Evolutionary conservation across 2,797 vertebrate genomes (phyloP).

Genomic region (Liparis tanakae): DNA sequence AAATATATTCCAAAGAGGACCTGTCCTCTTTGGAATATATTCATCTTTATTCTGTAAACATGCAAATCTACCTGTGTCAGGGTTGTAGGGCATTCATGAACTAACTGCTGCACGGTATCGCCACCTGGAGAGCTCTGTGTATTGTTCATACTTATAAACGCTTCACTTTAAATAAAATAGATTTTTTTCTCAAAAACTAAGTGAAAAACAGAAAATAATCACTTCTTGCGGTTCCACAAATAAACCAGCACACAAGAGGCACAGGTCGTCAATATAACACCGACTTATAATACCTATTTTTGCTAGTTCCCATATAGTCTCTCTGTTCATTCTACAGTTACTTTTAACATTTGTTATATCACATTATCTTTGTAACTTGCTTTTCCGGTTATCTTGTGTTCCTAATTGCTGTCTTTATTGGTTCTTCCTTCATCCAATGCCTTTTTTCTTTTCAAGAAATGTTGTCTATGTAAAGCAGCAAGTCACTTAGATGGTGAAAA

Average conservation of each 20-base stretch:
- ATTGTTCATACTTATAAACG: constrained; percentile 6
- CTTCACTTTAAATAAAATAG: background rate
- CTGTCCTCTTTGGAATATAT: constrained; percentile 3
- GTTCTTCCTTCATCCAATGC: background rate
- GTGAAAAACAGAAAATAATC: background rate
- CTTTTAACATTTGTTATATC: background rate
- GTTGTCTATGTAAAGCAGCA: background rate
- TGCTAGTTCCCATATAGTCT: background rate
- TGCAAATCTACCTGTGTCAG: background rate
- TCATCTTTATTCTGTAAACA: constrained; percentile 60
- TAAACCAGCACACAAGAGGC: background rate
- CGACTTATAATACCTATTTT: background rate
- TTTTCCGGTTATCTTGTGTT: background rate
- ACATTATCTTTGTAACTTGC: background rate
- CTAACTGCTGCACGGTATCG: constrained; percentile 10
- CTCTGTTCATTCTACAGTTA: background rate
- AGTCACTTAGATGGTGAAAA: constrained; percentile 3
- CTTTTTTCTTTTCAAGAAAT: background rate
- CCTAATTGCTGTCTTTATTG: background rate
- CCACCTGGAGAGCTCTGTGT: constrained; percentile 34
- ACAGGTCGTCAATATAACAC: background rate
- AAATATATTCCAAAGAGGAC: background rate
- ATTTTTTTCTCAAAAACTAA: background rate
- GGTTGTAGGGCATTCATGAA: constrained; percentile 10
- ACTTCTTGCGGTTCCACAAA: background rate